Percentiles rank a stretch among this genome's conserved stretches.
Conservation (phyloP, 2,113 vertebrate genomes). For the Zapornia atra region DNA sequence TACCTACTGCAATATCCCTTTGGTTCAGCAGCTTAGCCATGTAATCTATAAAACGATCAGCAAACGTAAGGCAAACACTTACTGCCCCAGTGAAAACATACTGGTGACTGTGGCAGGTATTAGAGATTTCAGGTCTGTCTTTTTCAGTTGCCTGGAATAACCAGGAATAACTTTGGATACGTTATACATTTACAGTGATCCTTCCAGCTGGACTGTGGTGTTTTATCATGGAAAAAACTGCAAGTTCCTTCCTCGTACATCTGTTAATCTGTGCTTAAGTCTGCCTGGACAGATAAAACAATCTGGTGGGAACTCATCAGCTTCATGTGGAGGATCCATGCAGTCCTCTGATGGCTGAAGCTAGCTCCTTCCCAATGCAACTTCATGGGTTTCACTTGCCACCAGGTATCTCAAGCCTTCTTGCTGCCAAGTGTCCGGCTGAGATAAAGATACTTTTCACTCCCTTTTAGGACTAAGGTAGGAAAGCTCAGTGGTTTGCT, state of each 20-base stretch:
- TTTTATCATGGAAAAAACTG: not conserved
- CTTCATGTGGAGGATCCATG: not conserved
- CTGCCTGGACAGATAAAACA: not conserved
- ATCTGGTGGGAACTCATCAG: not conserved
- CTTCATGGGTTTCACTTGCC: not conserved
- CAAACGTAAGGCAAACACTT: not conserved
- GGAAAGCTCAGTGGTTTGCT: not conserved
- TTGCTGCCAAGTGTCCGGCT: not conserved
- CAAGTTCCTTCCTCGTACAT: not conserved
- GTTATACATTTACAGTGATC: too few relatives aligned
- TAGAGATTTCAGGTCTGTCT: not conserved
- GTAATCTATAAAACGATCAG: not conserved
- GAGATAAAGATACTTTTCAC: not conserved
- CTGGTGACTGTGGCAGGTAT: not conserved
- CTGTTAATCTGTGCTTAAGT: not conserved
- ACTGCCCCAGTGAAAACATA: not conserved
- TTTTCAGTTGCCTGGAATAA: fast-evolving
- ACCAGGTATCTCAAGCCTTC: not conserved
- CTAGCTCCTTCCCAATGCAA: not conserved
- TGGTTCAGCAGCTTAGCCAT: not conserved
- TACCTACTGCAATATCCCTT: not conserved
- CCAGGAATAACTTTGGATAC: not conserved
- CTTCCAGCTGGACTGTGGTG: not conserved
- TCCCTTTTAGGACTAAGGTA: not conserved
- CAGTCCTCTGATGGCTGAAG: not conserved